Percentiles rank a stretch among this genome's conserved stretches.
Evolutionary conservation across 2,797 vertebrate species (phyloP).

Genomic region (Amniataba percoides): DNA sequence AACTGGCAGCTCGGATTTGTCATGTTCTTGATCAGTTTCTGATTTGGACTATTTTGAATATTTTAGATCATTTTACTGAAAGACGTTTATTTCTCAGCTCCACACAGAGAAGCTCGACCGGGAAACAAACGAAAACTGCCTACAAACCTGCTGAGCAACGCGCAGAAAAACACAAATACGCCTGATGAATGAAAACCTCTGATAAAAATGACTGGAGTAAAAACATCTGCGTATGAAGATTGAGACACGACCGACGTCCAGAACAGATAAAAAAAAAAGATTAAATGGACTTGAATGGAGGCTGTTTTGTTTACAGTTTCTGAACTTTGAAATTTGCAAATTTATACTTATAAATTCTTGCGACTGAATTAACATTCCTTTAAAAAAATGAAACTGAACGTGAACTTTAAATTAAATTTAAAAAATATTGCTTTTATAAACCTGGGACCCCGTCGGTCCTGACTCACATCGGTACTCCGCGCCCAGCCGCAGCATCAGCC

Average conservation of each 20-base stretch:
- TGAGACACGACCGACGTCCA: not conserved
- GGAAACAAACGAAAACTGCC: not conserved
- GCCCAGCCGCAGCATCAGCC: conserved; percentile 96
- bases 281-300: not conserved
- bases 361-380: not conserved
- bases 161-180: not conserved
- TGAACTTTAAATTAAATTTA: conserved; percentile 2
- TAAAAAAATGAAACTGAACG: not conserved
- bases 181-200: not conserved
- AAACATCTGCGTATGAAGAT: not conserved
- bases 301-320: not conserved
- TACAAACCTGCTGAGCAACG: not conserved
- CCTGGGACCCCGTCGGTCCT: not conserved
- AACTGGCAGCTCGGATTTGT: not conserved
- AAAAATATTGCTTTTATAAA: not conserved
- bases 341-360: not conserved
- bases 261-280: no score
- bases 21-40: not conserved
- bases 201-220: not conserved
- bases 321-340: not conserved
- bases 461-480: conserved; percentile 98
- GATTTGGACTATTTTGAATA: not conserved
- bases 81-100: not conserved
- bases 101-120: not conserved
- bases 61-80: not conserved